A percentile compares a stretch with the other conserved stretches of the same genome.
Evolutionary conservation across 2,113 vertebrate genomes (phyloP).

Genomic region (Gymnocephalus cernua): DNA sequence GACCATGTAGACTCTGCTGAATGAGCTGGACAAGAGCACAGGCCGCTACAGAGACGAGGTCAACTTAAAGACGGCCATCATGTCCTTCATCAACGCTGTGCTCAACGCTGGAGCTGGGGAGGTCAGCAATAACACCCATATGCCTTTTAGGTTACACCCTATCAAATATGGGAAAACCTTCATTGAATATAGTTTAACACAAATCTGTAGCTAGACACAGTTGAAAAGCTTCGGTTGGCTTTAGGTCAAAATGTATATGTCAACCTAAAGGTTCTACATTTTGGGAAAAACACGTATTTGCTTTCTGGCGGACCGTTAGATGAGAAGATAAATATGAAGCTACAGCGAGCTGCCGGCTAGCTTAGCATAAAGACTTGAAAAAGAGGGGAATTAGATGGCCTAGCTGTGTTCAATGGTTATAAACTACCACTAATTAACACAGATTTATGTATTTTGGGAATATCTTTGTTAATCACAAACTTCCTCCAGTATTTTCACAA

Average conservation of each 20-base stretch:
- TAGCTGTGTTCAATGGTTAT: not conserved
- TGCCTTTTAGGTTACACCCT: not conserved
- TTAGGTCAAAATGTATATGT: not conserved
- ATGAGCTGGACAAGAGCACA: conserved; percentile 93
- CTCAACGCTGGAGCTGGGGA: conserved; percentile 96
- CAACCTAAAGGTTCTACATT: not conserved
- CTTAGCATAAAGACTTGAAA: not conserved
- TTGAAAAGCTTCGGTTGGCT: not conserved
- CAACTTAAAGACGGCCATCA: conserved; percentile 97
- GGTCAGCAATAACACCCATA: conserved; percentile 80
- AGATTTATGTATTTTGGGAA: no score
- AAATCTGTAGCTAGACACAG: not conserved
- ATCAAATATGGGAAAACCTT: not conserved
- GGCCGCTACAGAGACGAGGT: conserved; percentile 97
- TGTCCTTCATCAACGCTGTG: conserved; percentile 98
- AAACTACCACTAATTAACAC: no score
- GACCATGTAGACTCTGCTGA: conserved; percentile 88
- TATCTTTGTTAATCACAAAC: not conserved
- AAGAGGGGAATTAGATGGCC: not conserved
- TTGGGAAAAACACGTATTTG: not conserved
- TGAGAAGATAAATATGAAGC: not conserved
- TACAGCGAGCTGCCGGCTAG: not conserved
- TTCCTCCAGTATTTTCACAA: not conserved
- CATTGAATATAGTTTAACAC: not conserved
- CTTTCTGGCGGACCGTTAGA: not conserved